A percentile compares a stretch with the other conserved stretches of the same genome.
phyloP scores from a whole-genome alignment of 2,797 vertebrate species.

The Nyctalus aviator region DNA sequence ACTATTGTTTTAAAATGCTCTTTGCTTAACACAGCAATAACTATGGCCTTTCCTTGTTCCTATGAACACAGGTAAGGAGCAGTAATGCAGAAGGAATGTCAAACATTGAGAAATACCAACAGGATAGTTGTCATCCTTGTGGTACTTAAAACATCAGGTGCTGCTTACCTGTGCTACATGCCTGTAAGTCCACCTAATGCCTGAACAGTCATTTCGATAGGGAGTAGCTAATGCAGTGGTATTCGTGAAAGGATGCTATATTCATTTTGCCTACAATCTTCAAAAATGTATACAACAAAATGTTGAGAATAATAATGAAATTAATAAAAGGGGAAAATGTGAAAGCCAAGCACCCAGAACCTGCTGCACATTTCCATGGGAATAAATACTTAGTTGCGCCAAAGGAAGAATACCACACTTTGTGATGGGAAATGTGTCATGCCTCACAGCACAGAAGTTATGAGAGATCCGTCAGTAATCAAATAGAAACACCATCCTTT shows the following conservation, averaged over 20 bases:
- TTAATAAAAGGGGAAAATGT: not conserved
- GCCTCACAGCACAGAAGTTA: constrained; percentile 33
- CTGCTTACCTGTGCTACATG: not conserved
- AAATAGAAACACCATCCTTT: not conserved
- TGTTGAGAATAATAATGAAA: not conserved
- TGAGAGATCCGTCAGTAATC: constrained; percentile 55
- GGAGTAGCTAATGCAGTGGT: not conserved
- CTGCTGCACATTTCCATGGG: constrained; percentile 2
- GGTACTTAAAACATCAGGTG: too few relatives aligned
- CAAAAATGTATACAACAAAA: not conserved
- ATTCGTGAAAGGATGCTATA: not conserved
- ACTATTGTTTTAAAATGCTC: not conserved
- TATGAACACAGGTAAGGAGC: not conserved
- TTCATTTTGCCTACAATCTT: not conserved
- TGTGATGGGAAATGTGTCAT: not conserved
- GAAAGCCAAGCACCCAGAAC: not conserved
- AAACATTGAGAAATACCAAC: not conserved
- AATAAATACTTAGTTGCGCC: constrained; percentile 34
- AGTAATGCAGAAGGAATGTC: not conserved
- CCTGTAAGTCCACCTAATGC: not conserved
- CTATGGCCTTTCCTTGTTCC: not conserved
- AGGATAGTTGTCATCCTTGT: too few relatives aligned
- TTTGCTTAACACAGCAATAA: constrained; percentile 31
- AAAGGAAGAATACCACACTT: not conserved
- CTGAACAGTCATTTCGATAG: not conserved